These are phyloP conservation scores for Carterocephalus palaemon DNA, from an alignment of 2,888 invertebrate genomes.

Conservation along the genomic window DNA sequence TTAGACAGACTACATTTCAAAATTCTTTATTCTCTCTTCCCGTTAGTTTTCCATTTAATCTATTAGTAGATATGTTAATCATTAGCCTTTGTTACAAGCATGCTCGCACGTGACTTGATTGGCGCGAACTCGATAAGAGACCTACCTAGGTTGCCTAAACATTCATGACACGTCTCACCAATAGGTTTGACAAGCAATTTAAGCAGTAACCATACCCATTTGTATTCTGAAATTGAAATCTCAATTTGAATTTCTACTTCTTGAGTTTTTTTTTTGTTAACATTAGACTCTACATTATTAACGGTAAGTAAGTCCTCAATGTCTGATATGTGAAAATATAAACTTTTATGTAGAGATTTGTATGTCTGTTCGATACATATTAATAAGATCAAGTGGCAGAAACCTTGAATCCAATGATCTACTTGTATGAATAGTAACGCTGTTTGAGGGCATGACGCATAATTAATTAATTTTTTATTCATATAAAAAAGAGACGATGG, in stretches of 20 bases:
- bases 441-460: neutral
- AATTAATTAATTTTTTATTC: conserved; percentile 13
- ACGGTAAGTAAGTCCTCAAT: no score
- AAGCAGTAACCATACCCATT: conserved; percentile 41
- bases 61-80: conserved; percentile 30
- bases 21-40: conserved; percentile 12
- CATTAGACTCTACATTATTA: no score
- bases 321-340: no score
- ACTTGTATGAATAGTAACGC: conserved; percentile 4
- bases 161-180: conserved; percentile 55
- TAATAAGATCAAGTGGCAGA: neutral
- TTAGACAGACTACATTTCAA: conserved; percentile 9
- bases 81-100: conserved; percentile 38
- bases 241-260: no score
- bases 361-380: conserved; percentile 4
- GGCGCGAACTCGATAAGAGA: conserved; percentile 32
- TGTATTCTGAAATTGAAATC: conserved; percentile 10
- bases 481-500: conserved; percentile 2
- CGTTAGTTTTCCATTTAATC: conserved; percentile 32
- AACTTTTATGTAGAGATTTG: no score
- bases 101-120: conserved; percentile 49
- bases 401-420: conserved; percentile 14
- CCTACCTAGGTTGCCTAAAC: conserved; percentile 30
- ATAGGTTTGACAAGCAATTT: conserved; percentile 47
- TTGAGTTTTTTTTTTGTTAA: no score